These are phyloP conservation scores for Anguilla pacifica DNA, from an alignment of 2,797 vertebrate species.

Conservation along the genomic window DNA sequence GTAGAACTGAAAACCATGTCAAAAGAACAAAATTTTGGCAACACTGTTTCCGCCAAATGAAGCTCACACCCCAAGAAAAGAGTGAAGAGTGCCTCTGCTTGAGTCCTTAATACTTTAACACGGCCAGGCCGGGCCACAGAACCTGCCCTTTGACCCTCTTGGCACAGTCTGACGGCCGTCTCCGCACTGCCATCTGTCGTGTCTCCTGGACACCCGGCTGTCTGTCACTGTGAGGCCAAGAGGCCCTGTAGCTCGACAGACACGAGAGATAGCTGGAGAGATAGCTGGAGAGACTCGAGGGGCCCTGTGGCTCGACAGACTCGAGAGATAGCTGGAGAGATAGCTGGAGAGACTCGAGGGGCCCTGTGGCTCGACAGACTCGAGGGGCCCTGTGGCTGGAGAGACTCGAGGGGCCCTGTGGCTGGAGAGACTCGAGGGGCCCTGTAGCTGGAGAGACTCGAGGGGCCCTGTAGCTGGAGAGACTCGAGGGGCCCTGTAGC, in stretches of 20 bases:
- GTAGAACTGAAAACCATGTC: background rate
- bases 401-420: too few species aligned
- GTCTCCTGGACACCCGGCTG: background rate
- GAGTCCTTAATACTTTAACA: background rate
- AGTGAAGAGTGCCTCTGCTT: background rate
- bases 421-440: too few species aligned
- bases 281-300: too few species aligned
- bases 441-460: too few species aligned
- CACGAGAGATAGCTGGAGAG: too few species aligned
- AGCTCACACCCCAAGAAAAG: background rate
- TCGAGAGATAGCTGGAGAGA: too few species aligned
- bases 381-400: too few species aligned
- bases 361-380: too few species aligned
- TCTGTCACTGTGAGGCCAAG: background rate
- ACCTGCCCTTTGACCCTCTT: background rate
- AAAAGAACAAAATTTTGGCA: background rate
- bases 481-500: too few species aligned
- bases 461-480: too few species aligned
- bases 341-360: too few species aligned
- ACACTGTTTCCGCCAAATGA: background rate
- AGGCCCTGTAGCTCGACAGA: background rate
- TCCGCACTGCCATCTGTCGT: background rate
- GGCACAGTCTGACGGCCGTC: background rate
- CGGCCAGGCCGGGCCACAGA: background rate
- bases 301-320: too few species aligned